A percentile compares a stretch with the other conserved stretches of the same genome.
These are phyloP conservation scores for Orcinus orca DNA, from an alignment of 2,113 vertebrate species.

Conservation along the genomic window DNA sequence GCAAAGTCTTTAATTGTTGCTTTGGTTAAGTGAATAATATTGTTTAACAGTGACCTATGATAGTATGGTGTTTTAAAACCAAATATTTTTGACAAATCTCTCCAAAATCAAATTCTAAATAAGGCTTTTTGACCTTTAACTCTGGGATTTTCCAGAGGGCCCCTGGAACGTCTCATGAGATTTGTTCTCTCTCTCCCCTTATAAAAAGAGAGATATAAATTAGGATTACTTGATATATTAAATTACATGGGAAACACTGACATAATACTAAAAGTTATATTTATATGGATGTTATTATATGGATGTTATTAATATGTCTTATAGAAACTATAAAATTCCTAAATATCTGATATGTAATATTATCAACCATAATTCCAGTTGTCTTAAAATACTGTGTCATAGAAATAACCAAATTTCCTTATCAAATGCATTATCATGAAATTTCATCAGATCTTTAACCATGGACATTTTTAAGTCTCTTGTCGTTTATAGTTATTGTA, in stretches of 20 bases:
- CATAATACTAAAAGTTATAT: neutral
- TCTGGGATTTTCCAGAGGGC: neutral
- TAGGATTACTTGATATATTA: neutral
- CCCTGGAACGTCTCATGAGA: neutral
- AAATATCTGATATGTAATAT: too few relatives aligned
- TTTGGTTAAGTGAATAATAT: neutral
- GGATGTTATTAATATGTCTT: neutral
- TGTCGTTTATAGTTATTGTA: neutral
- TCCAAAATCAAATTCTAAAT: neutral
- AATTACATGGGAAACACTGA: neutral
- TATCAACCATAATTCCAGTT: neutral
- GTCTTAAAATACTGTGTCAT: neutral
- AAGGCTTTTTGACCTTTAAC: neutral
- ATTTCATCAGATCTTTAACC: neutral
- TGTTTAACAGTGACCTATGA: neutral
- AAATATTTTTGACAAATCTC: neutral
- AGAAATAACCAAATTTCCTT: neutral
- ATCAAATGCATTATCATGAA: neutral
- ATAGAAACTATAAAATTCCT: neutral
- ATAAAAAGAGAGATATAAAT: neutral
- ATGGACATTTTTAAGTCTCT: neutral
- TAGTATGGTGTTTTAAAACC: neutral
- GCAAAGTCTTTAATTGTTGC: neutral
- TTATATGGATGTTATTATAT: neutral
- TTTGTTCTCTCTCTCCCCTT: neutral